phyloP scores from a whole-genome alignment of 2,888 invertebrate species.

The Troides aeacus region DNA sequence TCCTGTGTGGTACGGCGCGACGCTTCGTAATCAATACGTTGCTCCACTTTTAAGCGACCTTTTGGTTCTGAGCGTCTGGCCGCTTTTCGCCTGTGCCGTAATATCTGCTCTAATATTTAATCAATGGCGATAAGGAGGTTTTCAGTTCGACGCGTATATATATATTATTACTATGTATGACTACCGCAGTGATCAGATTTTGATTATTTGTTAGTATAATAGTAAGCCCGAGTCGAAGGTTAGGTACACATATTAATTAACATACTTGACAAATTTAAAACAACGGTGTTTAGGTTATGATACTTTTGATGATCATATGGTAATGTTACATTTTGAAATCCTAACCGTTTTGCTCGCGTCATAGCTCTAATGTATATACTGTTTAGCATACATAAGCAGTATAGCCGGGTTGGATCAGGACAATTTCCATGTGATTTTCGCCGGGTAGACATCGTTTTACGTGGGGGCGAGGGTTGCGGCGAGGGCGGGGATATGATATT shows the following conservation, averaged over 20 bases:
- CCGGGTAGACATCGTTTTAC: slow-evolving; percentile 52
- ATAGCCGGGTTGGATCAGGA: slow-evolving; percentile 40
- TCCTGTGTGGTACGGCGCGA: slow-evolving; percentile 35
- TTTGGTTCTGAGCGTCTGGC: slow-evolving; percentile 39
- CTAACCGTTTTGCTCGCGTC: slow-evolving; percentile 3
- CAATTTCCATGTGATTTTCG: slow-evolving; percentile 59
- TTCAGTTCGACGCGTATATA: too few species aligned
- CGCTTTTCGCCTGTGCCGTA: slow-evolving; percentile 35
- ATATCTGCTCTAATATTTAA: slow-evolving; percentile 27
- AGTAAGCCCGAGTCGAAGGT: too few species aligned
- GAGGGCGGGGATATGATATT: slow-evolving; percentile 72
- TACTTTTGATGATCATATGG: too few species aligned
- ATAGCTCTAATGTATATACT: slow-evolving; percentile 6
- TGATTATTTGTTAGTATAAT: too few species aligned
- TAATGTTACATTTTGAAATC: not conserved
- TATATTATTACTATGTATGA: too few species aligned
- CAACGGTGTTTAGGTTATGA: too few species aligned
- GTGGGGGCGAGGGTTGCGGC: slow-evolving; percentile 40
- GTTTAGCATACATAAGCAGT: slow-evolving; percentile 19
- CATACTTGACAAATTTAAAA: too few species aligned
- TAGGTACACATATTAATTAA: too few species aligned
- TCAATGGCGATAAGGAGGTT: not conserved
- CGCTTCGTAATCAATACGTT: slow-evolving; percentile 50
- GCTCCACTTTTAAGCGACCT: slow-evolving; percentile 52
- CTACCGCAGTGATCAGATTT: too few species aligned